Percentiles rank a stretch among this genome's conserved stretches.
Evolutionary conservation across 2,113 vertebrate genomes (phyloP).

Genomic region (Saguinus midas): DNA sequence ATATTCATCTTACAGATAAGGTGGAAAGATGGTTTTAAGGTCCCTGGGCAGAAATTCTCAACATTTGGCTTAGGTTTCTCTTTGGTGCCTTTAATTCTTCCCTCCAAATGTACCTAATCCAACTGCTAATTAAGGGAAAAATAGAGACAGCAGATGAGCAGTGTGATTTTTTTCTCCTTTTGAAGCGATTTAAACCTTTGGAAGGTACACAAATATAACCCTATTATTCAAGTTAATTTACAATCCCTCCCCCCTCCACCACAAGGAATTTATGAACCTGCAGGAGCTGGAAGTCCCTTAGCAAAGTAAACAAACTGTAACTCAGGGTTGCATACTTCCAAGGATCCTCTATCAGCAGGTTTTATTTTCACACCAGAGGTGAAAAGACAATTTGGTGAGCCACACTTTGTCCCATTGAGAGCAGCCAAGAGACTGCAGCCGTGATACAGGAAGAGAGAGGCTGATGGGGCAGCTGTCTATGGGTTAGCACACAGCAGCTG

Average conservation of each 20-base stretch:
- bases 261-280: slow-evolving; percentile 84
- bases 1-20: not conserved
- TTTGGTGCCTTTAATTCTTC: slow-evolving; percentile 59
- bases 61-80: slow-evolving; percentile 29
- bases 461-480: not conserved
- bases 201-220: slow-evolving; percentile 77
- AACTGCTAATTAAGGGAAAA: slow-evolving; percentile 79
- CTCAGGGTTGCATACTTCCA: slow-evolving; percentile 78
- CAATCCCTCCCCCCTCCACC: slow-evolving; percentile 66
- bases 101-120: slow-evolving; percentile 49
- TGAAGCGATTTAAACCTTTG: slow-evolving; percentile 78
- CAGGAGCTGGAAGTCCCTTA: slow-evolving; percentile 83
- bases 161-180: slow-evolving; percentile 61
- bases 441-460: not conserved
- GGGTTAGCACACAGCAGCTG: not conserved
- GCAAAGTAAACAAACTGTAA: slow-evolving; percentile 87
- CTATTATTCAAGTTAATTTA: slow-evolving; percentile 86
- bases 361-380: slow-evolving; percentile 76
- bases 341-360: slow-evolving; percentile 74
- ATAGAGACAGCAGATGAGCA: slow-evolving; percentile 58
- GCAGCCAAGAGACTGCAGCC: not conserved
- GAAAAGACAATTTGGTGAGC: slow-evolving; percentile 76
- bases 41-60: slow-evolving; percentile 31
- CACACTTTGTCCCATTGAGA: slow-evolving; percentile 31
- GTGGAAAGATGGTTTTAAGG: not conserved